Base-by-base conservation (phyloP, 1,140 invertebrate species). In the Microplitis demolitor region DNA sequence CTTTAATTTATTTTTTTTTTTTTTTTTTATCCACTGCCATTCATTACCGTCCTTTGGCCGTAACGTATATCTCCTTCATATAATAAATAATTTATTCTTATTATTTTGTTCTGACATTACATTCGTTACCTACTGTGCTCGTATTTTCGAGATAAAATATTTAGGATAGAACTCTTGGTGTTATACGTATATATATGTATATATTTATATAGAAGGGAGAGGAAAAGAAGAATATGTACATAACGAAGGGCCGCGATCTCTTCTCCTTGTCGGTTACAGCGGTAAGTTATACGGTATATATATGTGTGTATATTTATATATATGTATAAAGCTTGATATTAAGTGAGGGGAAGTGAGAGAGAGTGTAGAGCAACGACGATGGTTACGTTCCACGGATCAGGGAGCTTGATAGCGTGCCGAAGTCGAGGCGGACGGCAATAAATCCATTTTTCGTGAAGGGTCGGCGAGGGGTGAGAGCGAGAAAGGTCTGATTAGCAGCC, bases 401-500 rank as follows among this genome's bases (percentile, higher is more conserved):
- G 83, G 86, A 86, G 82, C 83, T 87, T 83, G 86, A 87, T 87
- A 87, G 86, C 86, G 85, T 87, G 86, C 85, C 84, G 84, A 87
- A 87, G 85, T 87, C 84, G 84, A 85, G 84, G 85, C 83, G 83
- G 82, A 84, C 83, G 82, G 85, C 85, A 86, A 87, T 87, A 87
- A 87, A 87, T 87, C 86, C 86, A 87, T 87, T 87, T 87, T 87
- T 87, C 85, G 84, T 86, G 83, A 85, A 87, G 85, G 85, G 85
- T 83, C 78, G 76, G 73, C 50, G 75, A 61, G 75, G 74, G 64
- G 62, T 66, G 69, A 63, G 70, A 70, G 62, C 84, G 81, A 83
- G 76, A 70, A 76, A 83, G 84, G 84, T 85, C 84, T 85, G 84
- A 85, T 86, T 86, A 86, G 84, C 84, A 86, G 84, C 84, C 84